A percentile compares a stretch with the other conserved stretches of the same genome.
Evolutionary conservation across 2,888 invertebrate species (phyloP).

Genomic region (Acleris laterana): DNA sequence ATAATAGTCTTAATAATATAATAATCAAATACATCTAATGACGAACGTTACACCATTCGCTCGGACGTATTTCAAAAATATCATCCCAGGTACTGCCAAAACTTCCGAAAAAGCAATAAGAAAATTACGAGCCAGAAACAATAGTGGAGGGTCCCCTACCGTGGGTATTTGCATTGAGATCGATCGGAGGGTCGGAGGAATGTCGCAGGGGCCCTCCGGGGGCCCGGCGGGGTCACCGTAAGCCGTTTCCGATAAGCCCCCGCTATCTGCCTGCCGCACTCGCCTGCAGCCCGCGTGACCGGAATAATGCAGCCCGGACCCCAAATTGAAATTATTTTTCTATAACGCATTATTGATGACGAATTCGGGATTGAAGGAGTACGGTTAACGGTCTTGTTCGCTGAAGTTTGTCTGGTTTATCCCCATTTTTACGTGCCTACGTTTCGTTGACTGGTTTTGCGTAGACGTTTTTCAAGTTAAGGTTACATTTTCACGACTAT

Average conservation of each 20-base stretch:
- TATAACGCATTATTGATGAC: slow-evolving; percentile 65
- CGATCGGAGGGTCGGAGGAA: slow-evolving; percentile 67
- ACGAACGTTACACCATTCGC: too few relatives aligned
- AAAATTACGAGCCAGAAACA: slow-evolving; percentile 71
- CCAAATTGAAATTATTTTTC: slow-evolving; percentile 79
- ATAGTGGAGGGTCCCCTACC: slow-evolving; percentile 64
- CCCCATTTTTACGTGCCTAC: too few relatives aligned
- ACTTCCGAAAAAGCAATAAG: slow-evolving; percentile 62
- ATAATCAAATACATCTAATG: too few relatives aligned
- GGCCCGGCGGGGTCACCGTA: slow-evolving; percentile 78
- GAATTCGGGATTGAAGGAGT: slow-evolving; percentile 28
- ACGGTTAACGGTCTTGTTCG: background rate
- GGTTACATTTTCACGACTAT: too few relatives aligned
- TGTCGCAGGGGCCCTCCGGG: slow-evolving; percentile 51
- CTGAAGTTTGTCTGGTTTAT: background rate
- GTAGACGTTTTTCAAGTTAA: too few relatives aligned
- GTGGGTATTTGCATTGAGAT: slow-evolving; percentile 78
- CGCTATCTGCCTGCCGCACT: slow-evolving; percentile 79
- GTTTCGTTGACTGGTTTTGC: too few relatives aligned
- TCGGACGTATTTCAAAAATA: too few relatives aligned
- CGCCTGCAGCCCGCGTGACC: slow-evolving; percentile 73
- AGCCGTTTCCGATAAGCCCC: slow-evolving; percentile 85
- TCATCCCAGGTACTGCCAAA: slow-evolving; percentile 42
- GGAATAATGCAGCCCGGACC: slow-evolving; percentile 75
- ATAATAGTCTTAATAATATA: too few relatives aligned